These are phyloP conservation scores for Caenorhabditis sp. DNA, from an alignment of 2,888 invertebrate species.

Conservation along the genomic window DNA sequence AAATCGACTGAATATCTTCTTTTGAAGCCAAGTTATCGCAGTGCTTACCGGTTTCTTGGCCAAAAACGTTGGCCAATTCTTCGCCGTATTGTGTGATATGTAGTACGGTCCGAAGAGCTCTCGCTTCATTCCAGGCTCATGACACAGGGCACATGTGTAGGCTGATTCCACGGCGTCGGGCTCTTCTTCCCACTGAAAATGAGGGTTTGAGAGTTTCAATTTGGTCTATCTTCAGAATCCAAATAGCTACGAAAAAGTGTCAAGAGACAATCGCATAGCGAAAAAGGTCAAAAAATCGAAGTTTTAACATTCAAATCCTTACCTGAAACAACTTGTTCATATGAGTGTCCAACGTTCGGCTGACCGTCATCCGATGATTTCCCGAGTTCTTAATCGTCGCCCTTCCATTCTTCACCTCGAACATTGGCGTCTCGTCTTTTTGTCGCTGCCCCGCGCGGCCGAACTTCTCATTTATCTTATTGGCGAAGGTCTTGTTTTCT, in stretches of 20 bases:
- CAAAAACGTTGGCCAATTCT: conserved; percentile 68
- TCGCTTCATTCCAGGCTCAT: conserved; percentile 31
- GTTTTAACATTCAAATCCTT: too few relatives aligned
- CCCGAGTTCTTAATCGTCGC: conserved; percentile 64
- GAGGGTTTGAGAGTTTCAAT: too few relatives aligned
- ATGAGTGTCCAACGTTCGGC: conserved; percentile 64
- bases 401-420: conserved; percentile 51
- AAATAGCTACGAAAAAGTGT: too few relatives aligned
- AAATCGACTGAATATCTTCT: too few relatives aligned
- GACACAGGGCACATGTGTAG: conserved; percentile 66
- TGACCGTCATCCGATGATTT: conserved; percentile 63
- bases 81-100: conserved; percentile 34
- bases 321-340: conserved; percentile 69
- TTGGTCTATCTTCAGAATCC: too few relatives aligned
- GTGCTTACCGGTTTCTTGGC: conserved; percentile 63
- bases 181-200: conserved; percentile 62
- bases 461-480: conserved; percentile 51
- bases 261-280: too few relatives aligned
- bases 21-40: too few relatives aligned
- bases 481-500: conserved; percentile 53
- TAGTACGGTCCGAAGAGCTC: conserved; percentile 74
- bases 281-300: too few relatives aligned
- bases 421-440: conserved; percentile 51
- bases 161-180: conserved; percentile 45
- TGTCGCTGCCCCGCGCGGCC: conserved; percentile 18